Evolutionary conservation across 2,888 invertebrate genomes (phyloP).

Genomic region (Julus scandinavius): DNA sequence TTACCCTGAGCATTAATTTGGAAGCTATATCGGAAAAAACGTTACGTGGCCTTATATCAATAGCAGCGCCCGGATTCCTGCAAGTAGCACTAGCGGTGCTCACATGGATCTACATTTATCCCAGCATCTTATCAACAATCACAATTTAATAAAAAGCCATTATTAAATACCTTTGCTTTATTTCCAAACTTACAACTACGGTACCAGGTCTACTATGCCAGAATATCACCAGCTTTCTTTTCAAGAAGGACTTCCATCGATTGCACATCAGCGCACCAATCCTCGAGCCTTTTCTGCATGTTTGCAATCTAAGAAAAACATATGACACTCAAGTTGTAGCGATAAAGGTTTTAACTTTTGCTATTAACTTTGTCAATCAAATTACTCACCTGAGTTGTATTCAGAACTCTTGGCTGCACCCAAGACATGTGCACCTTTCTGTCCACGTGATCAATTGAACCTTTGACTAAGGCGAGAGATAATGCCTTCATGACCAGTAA

Average conservation of each 20-base stretch:
- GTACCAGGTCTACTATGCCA: not conserved
- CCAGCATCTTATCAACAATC: too few species aligned
- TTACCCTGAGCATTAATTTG: too few species aligned
- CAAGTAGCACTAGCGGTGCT: too few species aligned
- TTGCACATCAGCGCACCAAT: constrained; percentile 80
- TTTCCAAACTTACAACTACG: constrained; percentile 8
- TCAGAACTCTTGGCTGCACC: constrained; percentile 86
- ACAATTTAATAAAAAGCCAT: not conserved
- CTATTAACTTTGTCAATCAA: not conserved
- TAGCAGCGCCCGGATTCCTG: too few species aligned
- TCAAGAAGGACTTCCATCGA: constrained; percentile 79
- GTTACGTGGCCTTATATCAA: too few species aligned
- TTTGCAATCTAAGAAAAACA: constrained; percentile 72
- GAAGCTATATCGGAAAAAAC: too few species aligned
- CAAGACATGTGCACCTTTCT: constrained; percentile 81
- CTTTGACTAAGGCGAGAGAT: constrained; percentile 91
- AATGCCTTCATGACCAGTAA: constrained; percentile 97
- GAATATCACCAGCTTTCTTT: constrained; percentile 79
- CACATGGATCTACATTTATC: too few species aligned
- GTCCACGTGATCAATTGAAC: constrained; percentile 92
- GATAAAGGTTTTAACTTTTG: constrained; percentile 38
- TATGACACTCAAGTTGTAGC: not conserved
- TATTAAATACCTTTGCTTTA: constrained; percentile 36
- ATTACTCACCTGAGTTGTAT: constrained; percentile 71
- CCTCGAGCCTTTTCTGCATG: constrained; percentile 77